Evolutionary conservation across 92 coral and sea anemone species (phyloP).

Genomic region (Epizoanthus rinbou): DNA sequence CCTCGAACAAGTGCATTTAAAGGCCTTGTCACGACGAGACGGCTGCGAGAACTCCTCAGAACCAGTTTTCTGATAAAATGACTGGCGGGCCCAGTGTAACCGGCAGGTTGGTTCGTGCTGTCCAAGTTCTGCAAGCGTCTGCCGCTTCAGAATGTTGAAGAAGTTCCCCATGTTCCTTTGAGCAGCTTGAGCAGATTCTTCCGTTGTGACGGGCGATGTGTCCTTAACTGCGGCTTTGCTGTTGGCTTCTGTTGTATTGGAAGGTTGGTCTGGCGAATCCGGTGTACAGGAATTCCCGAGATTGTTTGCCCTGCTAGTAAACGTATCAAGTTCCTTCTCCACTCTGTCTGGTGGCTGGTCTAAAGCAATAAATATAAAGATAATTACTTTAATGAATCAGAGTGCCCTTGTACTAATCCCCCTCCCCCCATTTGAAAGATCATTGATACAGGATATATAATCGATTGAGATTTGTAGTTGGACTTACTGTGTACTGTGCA

Average conservation of each 20-base stretch:
- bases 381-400: too few relatives aligned
- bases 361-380: not conserved
- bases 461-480: too few relatives aligned
- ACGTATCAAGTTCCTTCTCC: not conserved
- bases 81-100: slow-evolving; percentile 33
- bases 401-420: too few relatives aligned
- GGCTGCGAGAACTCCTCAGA: not conserved
- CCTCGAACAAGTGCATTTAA: slow-evolving; percentile 5
- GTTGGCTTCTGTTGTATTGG: not conserved
- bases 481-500: too few relatives aligned
- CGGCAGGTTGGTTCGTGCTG: slow-evolving; percentile 20
- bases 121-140: slow-evolving; percentile 18
- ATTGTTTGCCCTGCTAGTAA: not conserved
- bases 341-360: not conserved
- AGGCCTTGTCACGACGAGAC: slow-evolving; percentile 13
- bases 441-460: too few relatives aligned
- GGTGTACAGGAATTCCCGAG: too few relatives aligned
- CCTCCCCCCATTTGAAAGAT: too few relatives aligned
- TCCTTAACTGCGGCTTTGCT: not conserved
- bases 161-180: slow-evolving; percentile 12
- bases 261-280: not conserved
- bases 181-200: not conserved
- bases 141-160: slow-evolving; percentile 18
- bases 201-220: not conserved
- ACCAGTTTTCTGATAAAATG: slow-evolving; percentile 24